Percentiles rank a stretch among this genome's conserved stretches.
Evolutionary conservation across 2,113 vertebrate species (phyloP).

Genomic region (Capreolus pygargus): DNA sequence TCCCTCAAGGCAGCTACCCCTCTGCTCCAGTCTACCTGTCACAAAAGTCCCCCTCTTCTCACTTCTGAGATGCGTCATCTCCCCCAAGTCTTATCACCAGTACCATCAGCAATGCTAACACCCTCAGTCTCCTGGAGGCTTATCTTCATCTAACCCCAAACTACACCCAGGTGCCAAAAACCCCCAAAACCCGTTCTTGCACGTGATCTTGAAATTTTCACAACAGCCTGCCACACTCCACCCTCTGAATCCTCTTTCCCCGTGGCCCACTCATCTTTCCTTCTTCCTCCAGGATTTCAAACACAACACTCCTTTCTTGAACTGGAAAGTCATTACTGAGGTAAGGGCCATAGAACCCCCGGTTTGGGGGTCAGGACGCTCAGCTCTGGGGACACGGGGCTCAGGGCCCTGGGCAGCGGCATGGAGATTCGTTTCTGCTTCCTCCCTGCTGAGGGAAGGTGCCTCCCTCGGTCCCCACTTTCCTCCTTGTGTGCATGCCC

Average conservation of each 20-base stretch:
- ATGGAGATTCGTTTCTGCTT: background rate
- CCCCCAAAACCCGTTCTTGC: background rate
- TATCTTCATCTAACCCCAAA: background rate
- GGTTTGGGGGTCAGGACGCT: accelerated
- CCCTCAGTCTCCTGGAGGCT: accelerated
- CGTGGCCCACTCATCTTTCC: background rate
- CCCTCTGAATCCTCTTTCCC: background rate
- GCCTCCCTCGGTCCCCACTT: background rate
- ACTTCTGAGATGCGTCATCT: background rate
- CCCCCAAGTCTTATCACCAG: background rate
- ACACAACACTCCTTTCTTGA: slow-evolving; percentile 66
- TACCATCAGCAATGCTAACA: background rate
- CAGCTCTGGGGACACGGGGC: background rate
- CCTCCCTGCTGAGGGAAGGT: background rate
- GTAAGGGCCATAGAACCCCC: slow-evolving; percentile 30
- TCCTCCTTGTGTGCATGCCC: background rate
- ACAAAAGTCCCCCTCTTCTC: background rate
- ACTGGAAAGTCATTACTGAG: slow-evolving; percentile 68
- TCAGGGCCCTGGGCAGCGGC: background rate
- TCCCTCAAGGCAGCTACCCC: background rate
- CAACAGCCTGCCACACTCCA: background rate
- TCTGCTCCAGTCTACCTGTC: background rate
- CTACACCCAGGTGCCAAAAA: background rate
- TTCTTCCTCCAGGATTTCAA: slow-evolving; percentile 68
- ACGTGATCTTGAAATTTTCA: background rate